Conservation (phyloP, 2,113 vertebrate species). For the Labrus mixtus region DNA sequence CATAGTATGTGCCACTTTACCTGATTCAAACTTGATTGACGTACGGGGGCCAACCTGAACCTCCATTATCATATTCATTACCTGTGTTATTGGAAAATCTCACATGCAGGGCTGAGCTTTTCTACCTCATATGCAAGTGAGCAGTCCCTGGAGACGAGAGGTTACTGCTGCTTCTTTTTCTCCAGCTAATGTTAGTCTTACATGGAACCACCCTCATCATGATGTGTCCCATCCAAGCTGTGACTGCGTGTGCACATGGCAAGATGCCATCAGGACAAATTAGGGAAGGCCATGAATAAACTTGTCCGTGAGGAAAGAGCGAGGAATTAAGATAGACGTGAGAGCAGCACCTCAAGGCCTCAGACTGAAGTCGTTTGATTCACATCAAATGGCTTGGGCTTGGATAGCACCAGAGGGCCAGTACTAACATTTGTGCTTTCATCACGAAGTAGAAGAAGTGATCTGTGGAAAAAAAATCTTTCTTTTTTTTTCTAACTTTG, state of each 20-base stretch:
- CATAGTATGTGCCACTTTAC: slow-evolving; percentile 46
- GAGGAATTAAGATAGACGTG: slow-evolving; percentile 50
- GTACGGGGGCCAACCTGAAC: slow-evolving; percentile 19
- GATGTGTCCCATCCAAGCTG: slow-evolving; percentile 38
- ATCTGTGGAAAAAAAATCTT: slow-evolving; percentile 60
- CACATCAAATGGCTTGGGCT: slow-evolving; percentile 16
- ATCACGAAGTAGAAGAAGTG: slow-evolving; percentile 39
- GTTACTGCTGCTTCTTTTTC: slow-evolving; percentile 16
- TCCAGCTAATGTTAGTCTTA: slow-evolving; percentile 43
- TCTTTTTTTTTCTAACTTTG: slow-evolving; percentile 48
- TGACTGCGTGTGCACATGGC: slow-evolving; percentile 17
- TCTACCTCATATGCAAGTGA: slow-evolving; percentile 10
- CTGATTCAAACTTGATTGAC: slow-evolving; percentile 58
- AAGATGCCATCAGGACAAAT: slow-evolving; percentile 56
- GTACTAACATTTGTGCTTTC: slow-evolving; percentile 58
- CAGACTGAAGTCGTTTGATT: slow-evolving; percentile 60
- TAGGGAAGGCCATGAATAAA: slow-evolving; percentile 61
- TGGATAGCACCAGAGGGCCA: slow-evolving; percentile 4
- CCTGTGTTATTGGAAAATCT: slow-evolving; percentile 68
- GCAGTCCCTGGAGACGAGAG: slow-evolving; percentile 34
- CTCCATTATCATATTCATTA: slow-evolving; percentile 78
- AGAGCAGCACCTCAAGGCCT: slow-evolving; percentile 32
- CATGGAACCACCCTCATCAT: slow-evolving; percentile 43
- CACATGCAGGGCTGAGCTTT: slow-evolving; percentile 30
- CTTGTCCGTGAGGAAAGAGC: slow-evolving; percentile 44